Conservation (phyloP, 2,113 vertebrate genomes). For the Psilopsiagon aymara region DNA sequence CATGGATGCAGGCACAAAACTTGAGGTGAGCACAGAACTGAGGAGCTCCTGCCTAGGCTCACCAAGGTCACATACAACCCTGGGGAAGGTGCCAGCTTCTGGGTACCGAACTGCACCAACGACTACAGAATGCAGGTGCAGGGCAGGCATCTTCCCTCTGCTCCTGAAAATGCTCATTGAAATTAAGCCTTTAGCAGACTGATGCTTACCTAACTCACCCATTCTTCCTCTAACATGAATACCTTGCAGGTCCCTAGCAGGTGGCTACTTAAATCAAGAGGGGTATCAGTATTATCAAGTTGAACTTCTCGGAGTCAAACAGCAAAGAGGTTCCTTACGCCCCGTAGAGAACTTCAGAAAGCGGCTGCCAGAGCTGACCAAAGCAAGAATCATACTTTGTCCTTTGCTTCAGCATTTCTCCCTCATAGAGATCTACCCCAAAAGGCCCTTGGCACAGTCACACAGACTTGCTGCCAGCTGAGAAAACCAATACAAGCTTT, state of each 20-base stretch:
- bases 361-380: not conserved
- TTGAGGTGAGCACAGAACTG: not conserved
- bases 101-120: not conserved
- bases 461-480: not conserved
- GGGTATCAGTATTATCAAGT: not conserved
- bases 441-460: rapidly evolving
- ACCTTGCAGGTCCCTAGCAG: not conserved
- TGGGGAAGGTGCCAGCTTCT: not conserved
- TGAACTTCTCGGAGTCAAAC: not conserved
- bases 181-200: not conserved
- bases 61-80: not conserved
- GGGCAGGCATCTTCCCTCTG: not conserved
- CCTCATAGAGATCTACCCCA: not conserved
- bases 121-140: rapidly evolving
- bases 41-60: not conserved
- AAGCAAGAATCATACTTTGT: not conserved
- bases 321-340: not conserved
- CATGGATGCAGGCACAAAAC: not conserved
- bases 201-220: not conserved
- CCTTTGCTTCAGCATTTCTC: not conserved
- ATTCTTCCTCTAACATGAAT: not conserved
- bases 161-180: not conserved
- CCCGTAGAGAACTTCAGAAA: not conserved
- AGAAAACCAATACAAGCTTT: not conserved
- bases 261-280: not conserved